These are phyloP conservation scores for Mythimna pallens DNA, from an alignment of 2,888 invertebrate genomes.

Conservation along the genomic window DNA sequence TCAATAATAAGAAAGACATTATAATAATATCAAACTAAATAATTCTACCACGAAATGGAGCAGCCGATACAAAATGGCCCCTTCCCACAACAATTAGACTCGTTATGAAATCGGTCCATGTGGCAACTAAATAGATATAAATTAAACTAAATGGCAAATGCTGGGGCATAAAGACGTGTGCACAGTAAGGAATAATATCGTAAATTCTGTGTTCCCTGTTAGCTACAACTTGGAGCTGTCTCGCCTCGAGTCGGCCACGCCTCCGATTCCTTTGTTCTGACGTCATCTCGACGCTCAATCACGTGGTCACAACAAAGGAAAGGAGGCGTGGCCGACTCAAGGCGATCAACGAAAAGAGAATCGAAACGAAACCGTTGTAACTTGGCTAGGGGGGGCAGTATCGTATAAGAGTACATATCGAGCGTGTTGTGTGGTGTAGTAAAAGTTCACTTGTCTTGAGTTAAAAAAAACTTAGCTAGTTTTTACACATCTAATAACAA, in stretches of 20 bases:
- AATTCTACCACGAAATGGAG: slow-evolving; percentile 13
- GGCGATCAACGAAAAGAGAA: no score
- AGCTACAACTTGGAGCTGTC: no score
- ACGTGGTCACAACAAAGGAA: no score
- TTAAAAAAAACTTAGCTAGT: neutral
- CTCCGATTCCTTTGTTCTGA: no score
- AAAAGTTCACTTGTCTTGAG: neutral
- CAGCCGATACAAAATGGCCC: slow-evolving; percentile 36
- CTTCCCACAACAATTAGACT: slow-evolving; percentile 61
- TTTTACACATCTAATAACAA: slow-evolving; percentile 15
- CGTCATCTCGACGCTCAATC: no score
- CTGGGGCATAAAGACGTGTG: slow-evolving; percentile 29
- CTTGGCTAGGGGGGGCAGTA: no score
- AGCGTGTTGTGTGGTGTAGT: neutral
- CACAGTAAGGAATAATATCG: slow-evolving; percentile 3
- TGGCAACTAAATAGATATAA: slow-evolving; percentile 59
- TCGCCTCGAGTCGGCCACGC: no score
- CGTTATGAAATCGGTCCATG: slow-evolving; percentile 58
- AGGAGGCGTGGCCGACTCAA: no score
- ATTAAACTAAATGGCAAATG: slow-evolving; percentile 66
- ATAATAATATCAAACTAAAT: slow-evolving; percentile 6
- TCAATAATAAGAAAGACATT: neutral
- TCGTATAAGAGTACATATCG: neutral
- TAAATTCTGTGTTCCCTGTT: no score
- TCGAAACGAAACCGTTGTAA: no score